These are phyloP conservation scores for Tethea ocularis DNA, from an alignment of 2,888 invertebrate species.

Conservation along the genomic window DNA sequence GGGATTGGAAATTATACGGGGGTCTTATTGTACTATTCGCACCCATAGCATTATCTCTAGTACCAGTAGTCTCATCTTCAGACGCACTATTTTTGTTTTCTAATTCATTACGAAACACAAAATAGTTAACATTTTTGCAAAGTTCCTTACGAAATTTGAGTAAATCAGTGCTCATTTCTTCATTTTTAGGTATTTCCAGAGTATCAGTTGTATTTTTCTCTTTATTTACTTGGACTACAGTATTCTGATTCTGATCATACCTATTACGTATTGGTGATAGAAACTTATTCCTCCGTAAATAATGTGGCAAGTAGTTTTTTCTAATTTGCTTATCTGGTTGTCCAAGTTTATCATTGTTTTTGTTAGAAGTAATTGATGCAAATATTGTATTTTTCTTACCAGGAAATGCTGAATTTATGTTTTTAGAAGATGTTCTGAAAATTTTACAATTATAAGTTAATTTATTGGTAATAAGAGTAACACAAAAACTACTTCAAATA, in stretches of 20 bases:
- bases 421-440: slow-evolving; percentile 52
- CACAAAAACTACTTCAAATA: slow-evolving; percentile 7
- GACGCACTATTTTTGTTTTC: slow-evolving; percentile 41
- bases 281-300: slow-evolving; percentile 39
- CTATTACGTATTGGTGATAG: slow-evolving; percentile 19
- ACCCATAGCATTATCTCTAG: slow-evolving; percentile 25
- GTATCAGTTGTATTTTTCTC: slow-evolving; percentile 20
- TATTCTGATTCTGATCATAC: slow-evolving; percentile 34
- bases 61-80: slow-evolving; percentile 31
- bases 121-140: slow-evolving; percentile 42
- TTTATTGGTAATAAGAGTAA: not conserved
- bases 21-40: slow-evolving; percentile 27
- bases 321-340: slow-evolving; percentile 13
- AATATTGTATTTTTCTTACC: slow-evolving; percentile 35
- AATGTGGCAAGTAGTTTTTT: slow-evolving; percentile 50
- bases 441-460: not conserved
- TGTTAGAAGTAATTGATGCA: slow-evolving; percentile 21
- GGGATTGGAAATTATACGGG: slow-evolving; percentile 47
- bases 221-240: slow-evolving; percentile 28
- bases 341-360: slow-evolving; percentile 29
- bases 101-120: slow-evolving; percentile 57
- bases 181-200: slow-evolving; percentile 33
- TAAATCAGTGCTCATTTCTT: slow-evolving; percentile 48
- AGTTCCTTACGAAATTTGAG: slow-evolving; percentile 45
- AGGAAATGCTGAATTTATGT: slow-evolving; percentile 35